phyloP scores from a whole-genome alignment of 2,797 vertebrate species.

The Lagorchestes hirsutus region DNA sequence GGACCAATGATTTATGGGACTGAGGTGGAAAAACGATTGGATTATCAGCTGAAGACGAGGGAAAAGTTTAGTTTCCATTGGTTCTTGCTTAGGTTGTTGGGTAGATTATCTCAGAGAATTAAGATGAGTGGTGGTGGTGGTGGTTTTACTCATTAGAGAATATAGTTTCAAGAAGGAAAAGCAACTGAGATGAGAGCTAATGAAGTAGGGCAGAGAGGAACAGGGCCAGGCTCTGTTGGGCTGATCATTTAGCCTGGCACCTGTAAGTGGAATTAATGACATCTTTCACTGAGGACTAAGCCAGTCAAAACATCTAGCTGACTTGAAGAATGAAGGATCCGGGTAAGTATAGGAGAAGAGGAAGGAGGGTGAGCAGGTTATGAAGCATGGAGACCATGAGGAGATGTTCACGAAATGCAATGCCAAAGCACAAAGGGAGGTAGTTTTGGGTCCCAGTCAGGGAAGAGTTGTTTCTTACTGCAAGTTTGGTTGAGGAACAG shows the following conservation, averaged over 20 bases:
- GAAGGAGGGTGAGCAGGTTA: background rate
- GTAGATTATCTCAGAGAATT: background rate
- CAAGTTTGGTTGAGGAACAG: background rate
- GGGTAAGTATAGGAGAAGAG: background rate
- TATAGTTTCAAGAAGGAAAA: background rate
- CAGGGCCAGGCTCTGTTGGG: background rate
- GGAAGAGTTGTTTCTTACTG: background rate
- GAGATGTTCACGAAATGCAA: background rate
- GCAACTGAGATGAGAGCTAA: background rate
- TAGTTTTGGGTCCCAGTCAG: background rate
- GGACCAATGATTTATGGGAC: background rate
- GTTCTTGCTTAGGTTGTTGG: background rate
- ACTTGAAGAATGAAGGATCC: background rate
- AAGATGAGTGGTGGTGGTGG: background rate
- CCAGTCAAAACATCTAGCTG: background rate
- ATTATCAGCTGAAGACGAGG: background rate
- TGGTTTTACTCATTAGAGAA: background rate
- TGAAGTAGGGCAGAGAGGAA: background rate
- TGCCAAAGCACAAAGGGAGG: background rate
- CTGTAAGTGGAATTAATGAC: background rate
- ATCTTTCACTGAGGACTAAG: background rate
- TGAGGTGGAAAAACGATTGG: background rate
- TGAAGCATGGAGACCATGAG: background rate
- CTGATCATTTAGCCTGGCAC: background rate
- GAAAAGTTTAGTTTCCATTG: background rate